Base-by-base conservation (phyloP, 2,797 vertebrate species). In the Coluber constrictor region DNA sequence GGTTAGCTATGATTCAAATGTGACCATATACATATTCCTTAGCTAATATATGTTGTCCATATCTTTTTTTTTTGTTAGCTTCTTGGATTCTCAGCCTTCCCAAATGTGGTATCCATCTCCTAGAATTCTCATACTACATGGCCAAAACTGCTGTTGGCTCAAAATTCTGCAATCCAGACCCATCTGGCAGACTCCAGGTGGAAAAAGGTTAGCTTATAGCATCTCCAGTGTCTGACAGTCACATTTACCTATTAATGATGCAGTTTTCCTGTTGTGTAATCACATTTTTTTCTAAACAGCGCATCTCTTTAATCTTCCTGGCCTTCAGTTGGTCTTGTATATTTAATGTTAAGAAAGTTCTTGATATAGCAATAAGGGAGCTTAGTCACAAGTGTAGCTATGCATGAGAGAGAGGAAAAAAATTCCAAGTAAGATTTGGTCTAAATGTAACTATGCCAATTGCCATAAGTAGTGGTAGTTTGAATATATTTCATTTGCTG, bases 361-460 rank as follows among this genome's bases (percentile, higher is more conserved):
- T 90, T 86, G 37, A 20, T 91, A 63, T 63, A 89, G 94, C 91
- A 87, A 9, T 90, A 0, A 5, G 91, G 70, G 92, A 87, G 60
- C 6, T 94, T 61, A 56, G 43, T 92, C 90, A 56, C 60, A 92
- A 93, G 88, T 90, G 93, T 93, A 93, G 86, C 94, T 93, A 89
- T 87, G 47, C 90, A 88, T 15, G 51, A 93, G 54, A 74, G n/a
- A 29, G 25, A 61, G 23, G 6, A 18, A 74, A 87, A 61, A 43
- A 25, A 43, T 32, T 51, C 86, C 86, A 79, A 43, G 86, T 86
- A 89, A 10, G 0, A 15, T 56, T 63, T 91, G 56, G 55, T 61
- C 59, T 88, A 55, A 87, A 29, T 51, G 51, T 66, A 87, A 66
- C 47, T 56, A 86, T 29, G n/a, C 6, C 56, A 79, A 37, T 18